phyloP scores from a whole-genome alignment of 2,888 invertebrate genomes.

The Malthinus seriepunctatus region DNA sequence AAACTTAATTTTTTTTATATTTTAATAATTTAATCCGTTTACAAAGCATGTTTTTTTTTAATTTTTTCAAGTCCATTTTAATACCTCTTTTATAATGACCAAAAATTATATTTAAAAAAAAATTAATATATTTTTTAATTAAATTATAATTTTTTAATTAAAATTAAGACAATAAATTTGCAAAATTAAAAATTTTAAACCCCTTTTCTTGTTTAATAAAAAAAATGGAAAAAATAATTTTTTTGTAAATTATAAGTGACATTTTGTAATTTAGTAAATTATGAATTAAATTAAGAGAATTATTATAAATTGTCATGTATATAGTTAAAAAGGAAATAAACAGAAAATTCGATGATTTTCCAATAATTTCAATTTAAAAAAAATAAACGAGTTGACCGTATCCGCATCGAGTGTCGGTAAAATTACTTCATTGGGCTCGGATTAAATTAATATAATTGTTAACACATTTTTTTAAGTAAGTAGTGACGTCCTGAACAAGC shows the following conservation, averaged over 20 bases:
- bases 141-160: constrained; percentile 17
- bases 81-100: constrained; percentile 14
- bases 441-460: too few relatives aligned
- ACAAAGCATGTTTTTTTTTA: too few relatives aligned
- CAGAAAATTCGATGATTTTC: constrained; percentile 3
- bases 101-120: constrained; percentile 10
- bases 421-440: not conserved
- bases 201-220: too few relatives aligned
- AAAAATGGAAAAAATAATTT: not conserved
- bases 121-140: constrained; percentile 8
- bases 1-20: too few relatives aligned
- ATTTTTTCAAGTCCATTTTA: too few relatives aligned
- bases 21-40: too few relatives aligned
- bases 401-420: not conserved
- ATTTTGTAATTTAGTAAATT: constrained; percentile 44
- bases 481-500: too few relatives aligned
- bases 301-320: constrained; percentile 29
- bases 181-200: not conserved
- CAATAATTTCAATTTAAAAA: too few relatives aligned
- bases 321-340: constrained; percentile 26
- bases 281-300: constrained; percentile 27
- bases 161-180: constrained; percentile 33
- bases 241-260: constrained; percentile 32
- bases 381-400: too few relatives aligned
- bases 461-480: too few relatives aligned